Evolutionary conservation across 2,888 invertebrate genomes (phyloP).

Genomic region (Erebia aethiops): DNA sequence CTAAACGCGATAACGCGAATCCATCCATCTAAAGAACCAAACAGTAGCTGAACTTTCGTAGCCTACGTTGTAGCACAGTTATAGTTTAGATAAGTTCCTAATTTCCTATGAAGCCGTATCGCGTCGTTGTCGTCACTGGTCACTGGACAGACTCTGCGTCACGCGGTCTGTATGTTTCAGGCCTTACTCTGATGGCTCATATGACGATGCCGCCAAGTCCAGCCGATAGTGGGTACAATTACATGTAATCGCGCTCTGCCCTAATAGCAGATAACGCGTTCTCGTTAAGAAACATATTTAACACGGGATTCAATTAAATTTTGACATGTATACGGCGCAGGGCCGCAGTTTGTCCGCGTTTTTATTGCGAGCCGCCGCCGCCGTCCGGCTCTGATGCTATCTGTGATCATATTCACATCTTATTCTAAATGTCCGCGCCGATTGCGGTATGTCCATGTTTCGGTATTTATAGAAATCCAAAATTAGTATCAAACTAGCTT

Average conservation of each 20-base stretch:
- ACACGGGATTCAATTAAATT: constrained; percentile 70
- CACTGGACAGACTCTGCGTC: too few species aligned
- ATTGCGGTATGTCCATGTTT: constrained; percentile 2
- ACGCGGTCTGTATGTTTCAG: not conserved
- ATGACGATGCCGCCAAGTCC: not conserved
- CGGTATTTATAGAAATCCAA: constrained; percentile 9
- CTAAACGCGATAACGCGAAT: too few species aligned
- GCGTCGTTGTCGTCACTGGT: too few species aligned
- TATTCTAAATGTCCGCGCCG: constrained; percentile 18
- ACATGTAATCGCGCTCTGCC: constrained; percentile 30
- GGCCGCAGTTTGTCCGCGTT: constrained; percentile 43
- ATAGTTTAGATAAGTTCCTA: too few species aligned
- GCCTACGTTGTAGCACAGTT: too few species aligned
- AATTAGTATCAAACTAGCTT: not conserved
- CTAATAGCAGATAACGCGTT: constrained; percentile 38
- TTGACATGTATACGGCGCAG: constrained; percentile 61
- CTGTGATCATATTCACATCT: constrained; percentile 29
- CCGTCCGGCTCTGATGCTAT: constrained; percentile 19
- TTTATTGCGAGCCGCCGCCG: constrained; percentile 40
- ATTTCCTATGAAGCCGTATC: too few species aligned
- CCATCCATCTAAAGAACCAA: not conserved
- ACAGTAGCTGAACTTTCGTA: too few species aligned
- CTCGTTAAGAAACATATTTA: constrained; percentile 64
- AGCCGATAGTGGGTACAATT: constrained; percentile 25
- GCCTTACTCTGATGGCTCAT: not conserved